Percentiles rank a stretch among this genome's conserved stretches.
Conservation (phyloP, 1,140 invertebrate species). For the Eriocheir sinensis region DNA sequence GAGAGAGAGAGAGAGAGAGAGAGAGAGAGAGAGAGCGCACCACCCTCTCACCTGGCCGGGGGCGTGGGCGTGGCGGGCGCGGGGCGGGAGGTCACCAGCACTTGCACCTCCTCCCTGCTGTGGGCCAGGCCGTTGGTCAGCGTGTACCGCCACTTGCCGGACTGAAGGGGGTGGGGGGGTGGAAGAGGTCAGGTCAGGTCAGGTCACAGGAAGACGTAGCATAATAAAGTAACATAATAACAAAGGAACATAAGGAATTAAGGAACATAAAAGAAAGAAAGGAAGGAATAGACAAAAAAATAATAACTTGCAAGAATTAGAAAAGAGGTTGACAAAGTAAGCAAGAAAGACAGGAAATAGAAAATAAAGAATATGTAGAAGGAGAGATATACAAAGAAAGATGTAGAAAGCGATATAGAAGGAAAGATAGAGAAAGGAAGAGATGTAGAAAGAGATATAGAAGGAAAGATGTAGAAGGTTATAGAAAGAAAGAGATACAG, state of each 20-base stretch:
- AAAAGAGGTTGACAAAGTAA: too few relatives aligned
- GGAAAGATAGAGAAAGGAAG: neutral
- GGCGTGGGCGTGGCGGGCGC: neutral
- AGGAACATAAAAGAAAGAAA: neutral
- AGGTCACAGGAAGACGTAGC: too few relatives aligned
- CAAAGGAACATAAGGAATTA: neutral
- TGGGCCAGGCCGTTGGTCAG: neutral
- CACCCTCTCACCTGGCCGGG: slow-evolving; percentile 2
- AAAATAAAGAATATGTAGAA: neutral
- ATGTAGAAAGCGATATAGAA: neutral
- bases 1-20: neutral
- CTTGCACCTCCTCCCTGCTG: slow-evolving; percentile 29
- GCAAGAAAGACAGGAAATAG: too few relatives aligned
- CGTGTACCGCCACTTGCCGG: slow-evolving; percentile 52
- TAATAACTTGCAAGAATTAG: too few relatives aligned
- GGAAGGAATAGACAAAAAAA: too few relatives aligned
- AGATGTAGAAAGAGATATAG: neutral
- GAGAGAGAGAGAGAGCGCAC: neutral
- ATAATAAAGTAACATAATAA: too few relatives aligned
- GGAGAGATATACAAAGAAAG: neutral
- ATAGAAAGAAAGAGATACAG: neutral
- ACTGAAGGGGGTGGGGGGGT: slow-evolving; percentile 20
- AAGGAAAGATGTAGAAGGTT: neutral
- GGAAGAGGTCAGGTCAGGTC: neutral
- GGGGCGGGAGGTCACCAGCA: slow-evolving; percentile 59